Evolutionary conservation across 2,888 invertebrate species (phyloP), one percentile per base, ranked within the genome.

Genomic region (Papilio protenor): DNA sequence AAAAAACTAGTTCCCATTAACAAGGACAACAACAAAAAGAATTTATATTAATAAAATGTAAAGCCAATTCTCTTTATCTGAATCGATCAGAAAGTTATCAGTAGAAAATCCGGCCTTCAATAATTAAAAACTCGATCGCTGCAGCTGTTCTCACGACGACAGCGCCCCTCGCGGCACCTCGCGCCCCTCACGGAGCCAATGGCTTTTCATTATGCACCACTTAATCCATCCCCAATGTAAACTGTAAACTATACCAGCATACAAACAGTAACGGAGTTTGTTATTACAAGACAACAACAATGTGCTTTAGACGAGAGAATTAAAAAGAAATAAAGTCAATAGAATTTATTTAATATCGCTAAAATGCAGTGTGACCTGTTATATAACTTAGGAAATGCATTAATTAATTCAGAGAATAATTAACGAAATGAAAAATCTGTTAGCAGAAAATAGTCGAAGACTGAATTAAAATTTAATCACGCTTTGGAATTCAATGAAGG

Each of bases 21-120:
- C n/a, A 61, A 27, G 27, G 12, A 16, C 5, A 64, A 6, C 18
- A 64, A 33, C 27, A 33, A 64, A 64, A 64, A 11, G 5, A 18
- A 66, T 40, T 27, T 23, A 66, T n/a, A 27, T 40, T 18, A 23
- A 73, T n/a, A 64, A 73, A 77, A 73, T 21, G 10, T 27, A 61
- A 47, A 70, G 40, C 45, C 59, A 59, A 59, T 70, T 14, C 70
- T 21, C 49, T 4, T 0, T 70, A 74, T 77, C 59, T 12, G n/a
- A 52, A 33, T 16, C 8, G 21, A 73, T 79, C 59, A 78, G 76
- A 80, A 73, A 49, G 75, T 81, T 78, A 79, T 77, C 79, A 45
- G 75, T 74, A 76, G 73, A 57, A 81, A 80, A 81, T 81, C 80
- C 78, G 71, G 66, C 76, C 77, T 80, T 82, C 80, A 80, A 82